Base-by-base conservation (phyloP, 2,113 vertebrate species). In the Tenrec ecaudatus region DNA sequence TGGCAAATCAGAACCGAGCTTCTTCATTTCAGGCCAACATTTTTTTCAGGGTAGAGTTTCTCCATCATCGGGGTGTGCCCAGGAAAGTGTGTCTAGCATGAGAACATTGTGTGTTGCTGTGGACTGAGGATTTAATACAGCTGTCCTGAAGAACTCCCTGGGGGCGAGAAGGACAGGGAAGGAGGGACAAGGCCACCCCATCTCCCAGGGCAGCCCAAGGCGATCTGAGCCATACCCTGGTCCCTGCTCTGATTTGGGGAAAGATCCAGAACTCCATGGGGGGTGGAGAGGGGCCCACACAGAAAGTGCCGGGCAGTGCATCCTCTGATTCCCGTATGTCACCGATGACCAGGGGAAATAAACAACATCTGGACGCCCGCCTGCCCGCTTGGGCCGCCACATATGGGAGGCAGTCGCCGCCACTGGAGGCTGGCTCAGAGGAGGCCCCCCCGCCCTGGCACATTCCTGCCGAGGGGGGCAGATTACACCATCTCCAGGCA, bases 351-450 rank as follows among this genome's bases (percentile, higher is more conserved):
- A 93, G 89, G 76, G 80, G 84, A 94, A 96, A 96, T 85, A 90
- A 96, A 94, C 92, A 95, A 90, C 96, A 96, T 93, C 91, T 97
- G 97, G 93, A 69, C 66, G 23, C 47, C 62, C 6, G 79, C 53
- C 88, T 83, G 92, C 73, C 90, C 40, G 0, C 94, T 73, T 19
- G 53, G 90, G 81, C 86, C 0, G 2, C 91, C 91, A 94, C 96
- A 97, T 96, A 33, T 96, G 96, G 96, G 78, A 95, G 87, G 82
- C 95, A 93, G 94, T 89, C 40, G 6, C 88, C 66, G 78, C 60
- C 8, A 1, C 85, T 95, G 84, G 78, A 66, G 75, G 78, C 82
- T 69, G 86, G 88, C 68, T 86, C 88, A 19, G 62, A 71, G 68
- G 71, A 83, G 76, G 62, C 23, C 15, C 60, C 19, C 60, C 60